A percentile compares a stretch with the other conserved stretches of the same genome.
Evolutionary conservation across 2,113 vertebrate species (phyloP).

Genomic region (Rhinolophus sinicus): DNA sequence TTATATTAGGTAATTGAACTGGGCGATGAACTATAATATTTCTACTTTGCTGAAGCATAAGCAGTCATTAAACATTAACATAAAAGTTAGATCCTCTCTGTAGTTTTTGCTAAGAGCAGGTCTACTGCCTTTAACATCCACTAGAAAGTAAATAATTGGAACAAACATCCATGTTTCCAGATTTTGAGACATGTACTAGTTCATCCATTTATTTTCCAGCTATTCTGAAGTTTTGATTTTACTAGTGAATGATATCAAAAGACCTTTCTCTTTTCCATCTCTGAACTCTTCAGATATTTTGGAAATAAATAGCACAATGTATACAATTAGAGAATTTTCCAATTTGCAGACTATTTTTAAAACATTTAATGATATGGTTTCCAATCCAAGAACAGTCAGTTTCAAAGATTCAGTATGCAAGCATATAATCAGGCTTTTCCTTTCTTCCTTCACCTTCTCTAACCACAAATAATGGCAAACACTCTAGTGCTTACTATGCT

Average conservation of each 20-base stretch:
- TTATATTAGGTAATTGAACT: conserved; percentile 16
- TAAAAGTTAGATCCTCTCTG: background rate
- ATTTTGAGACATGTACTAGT: conserved; percentile 2
- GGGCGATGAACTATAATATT: background rate
- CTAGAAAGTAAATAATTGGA: conserved; percentile 34
- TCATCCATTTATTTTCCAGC: conserved; percentile 1
- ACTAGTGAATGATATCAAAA: background rate
- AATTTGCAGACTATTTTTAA: conserved; percentile 61
- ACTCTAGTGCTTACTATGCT: background rate
- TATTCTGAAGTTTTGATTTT: conserved; percentile 32
- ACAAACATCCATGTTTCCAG: background rate
- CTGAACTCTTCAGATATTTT: background rate
- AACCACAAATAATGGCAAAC: conserved; percentile 32
- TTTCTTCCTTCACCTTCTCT: conserved; percentile 18
- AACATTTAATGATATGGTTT: conserved; percentile 62
- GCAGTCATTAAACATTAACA: conserved; percentile 41
- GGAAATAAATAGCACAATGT: conserved; percentile 34
- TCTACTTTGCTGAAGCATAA: conserved; percentile 43
- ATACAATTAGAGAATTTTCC: conserved; percentile 46
- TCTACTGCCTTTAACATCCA: conserved; percentile 9
- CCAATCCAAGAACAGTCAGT: background rate
- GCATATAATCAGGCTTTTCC: conserved; percentile 44
- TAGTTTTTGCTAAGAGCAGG: conserved; percentile 39
- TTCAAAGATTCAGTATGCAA: conserved; percentile 38
- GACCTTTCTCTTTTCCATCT: background rate